These are phyloP conservation scores for Sarcophilus harrisii DNA, from an alignment of 2,797 vertebrate genomes.

Conservation along the genomic window DNA sequence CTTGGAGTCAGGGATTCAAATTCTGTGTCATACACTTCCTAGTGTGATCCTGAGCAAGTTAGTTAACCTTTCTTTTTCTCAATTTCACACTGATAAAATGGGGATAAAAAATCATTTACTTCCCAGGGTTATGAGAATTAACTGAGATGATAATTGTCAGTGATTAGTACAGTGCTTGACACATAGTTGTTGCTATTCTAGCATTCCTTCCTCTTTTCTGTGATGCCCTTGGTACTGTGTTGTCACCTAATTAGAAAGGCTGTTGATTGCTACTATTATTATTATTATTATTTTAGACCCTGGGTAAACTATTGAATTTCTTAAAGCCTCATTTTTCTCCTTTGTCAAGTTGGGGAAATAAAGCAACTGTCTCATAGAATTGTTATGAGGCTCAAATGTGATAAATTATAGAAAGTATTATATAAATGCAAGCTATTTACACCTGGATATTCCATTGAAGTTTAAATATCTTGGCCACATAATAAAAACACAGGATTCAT, in stretches of 20 bases:
- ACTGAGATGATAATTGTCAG: background rate
- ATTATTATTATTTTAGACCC: background rate
- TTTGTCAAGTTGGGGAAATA: background rate
- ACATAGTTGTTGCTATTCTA: slow-evolving; percentile 3
- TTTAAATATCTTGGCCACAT: background rate
- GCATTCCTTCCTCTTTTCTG: background rate
- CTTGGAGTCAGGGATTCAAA: slow-evolving; percentile 18
- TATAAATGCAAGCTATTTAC: background rate
- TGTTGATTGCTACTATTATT: slow-evolving; percentile 14
- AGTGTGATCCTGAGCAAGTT: background rate
- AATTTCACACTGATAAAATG: slow-evolving; percentile 29
- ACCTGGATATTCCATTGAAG: background rate
- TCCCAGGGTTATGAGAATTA: background rate
- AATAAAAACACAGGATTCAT: background rate
- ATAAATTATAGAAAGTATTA: background rate
- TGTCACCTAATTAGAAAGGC: too few relatives aligned
- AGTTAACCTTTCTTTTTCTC: slow-evolving; percentile 13
- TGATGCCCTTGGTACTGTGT: too few relatives aligned
- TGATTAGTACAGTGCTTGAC: background rate
- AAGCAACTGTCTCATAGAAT: background rate
- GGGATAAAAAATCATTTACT: background rate
- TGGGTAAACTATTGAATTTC: background rate
- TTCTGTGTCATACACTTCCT: background rate
- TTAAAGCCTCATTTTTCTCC: background rate
- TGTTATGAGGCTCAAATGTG: background rate